Evolutionary conservation across 2,797 vertebrate species (phyloP), one percentile per base, ranked within the genome.

Genomic region (Tenualosa thibaudeaui): DNA sequence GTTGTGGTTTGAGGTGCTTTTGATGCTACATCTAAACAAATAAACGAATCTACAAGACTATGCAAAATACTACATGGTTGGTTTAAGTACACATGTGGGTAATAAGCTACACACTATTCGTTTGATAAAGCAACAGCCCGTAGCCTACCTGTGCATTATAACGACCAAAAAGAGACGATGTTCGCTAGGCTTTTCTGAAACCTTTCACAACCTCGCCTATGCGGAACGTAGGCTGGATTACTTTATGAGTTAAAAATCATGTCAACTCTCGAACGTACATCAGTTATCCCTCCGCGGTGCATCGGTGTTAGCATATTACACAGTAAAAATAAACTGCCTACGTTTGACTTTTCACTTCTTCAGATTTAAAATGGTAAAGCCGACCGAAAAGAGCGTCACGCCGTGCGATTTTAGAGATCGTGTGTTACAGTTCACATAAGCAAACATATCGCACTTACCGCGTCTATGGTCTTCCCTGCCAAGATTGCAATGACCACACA

Each of bases 381-480:
- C 46, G 40, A 43, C 71, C 8, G 13, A 71, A 46, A 40, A 78
- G 71, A 40, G 40, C 15, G 46, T 46, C 37, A 2, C 71, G 22
- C 58, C 58, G 7, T n/a, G 58, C n/a, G 17, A 62, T 26, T 62
- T 62, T 15, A 17, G 15, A 46, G 37, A 46, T 22, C 17, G 71
- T 78, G 17, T 19, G 6, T 40, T 78, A 71, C 65, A 15, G 37
- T 13, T 60, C 2, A 51, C 56, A 40, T 51, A 37, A 82, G 81
- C 37, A 82, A 83, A 37, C 31, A 83, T 46, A 89, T 26, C n/a
- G 81, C 86, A 95, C 95, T 96, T 92, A 96, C 95, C 93, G 88
- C 94, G 87, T 91, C 90, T 58, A 92, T 81, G 82, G 90, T 89
- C 71, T 90, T 46, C 88, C 89, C 84, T 68, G 60, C 89, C 87